Percentiles rank a stretch among this genome's conserved stretches.
phyloP scores from a whole-genome alignment of 2,888 invertebrate species.

The Troglohyphantes excavatus region DNA sequence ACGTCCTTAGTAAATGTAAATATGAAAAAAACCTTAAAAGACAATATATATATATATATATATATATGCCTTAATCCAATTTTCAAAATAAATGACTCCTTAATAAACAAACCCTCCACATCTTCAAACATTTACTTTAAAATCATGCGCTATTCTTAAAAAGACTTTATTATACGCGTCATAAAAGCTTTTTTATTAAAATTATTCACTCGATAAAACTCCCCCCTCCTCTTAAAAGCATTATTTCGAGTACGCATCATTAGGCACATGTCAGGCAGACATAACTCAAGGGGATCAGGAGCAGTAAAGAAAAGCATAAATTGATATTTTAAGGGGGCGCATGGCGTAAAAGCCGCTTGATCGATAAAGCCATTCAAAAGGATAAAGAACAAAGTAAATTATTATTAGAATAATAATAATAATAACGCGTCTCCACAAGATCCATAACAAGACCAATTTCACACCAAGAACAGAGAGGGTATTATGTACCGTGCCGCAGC shows the following conservation, averaged over 20 bases:
- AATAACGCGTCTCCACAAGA: neutral
- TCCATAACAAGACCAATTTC: neutral
- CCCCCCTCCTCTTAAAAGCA: conserved; percentile 3
- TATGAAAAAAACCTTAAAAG: too few relatives aligned
- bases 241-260: conserved; percentile 12
- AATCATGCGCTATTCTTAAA: neutral
- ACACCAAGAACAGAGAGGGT: neutral
- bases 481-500: neutral
- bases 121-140: neutral
- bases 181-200: neutral
- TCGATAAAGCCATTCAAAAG: conserved; percentile 4
- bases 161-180: neutral
- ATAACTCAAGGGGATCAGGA: conserved; percentile 12
- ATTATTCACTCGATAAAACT: neutral
- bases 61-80: neutral
- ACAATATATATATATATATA: too few relatives aligned
- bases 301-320: neutral
- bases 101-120: neutral
- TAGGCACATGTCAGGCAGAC: conserved; percentile 10
- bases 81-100: neutral
- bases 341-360: conserved; percentile 9
- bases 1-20: too few relatives aligned
- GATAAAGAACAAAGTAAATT: conserved; percentile 4
- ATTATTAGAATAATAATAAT: neutral
- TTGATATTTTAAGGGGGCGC: conserved; percentile 1